A percentile compares a stretch with the other conserved stretches of the same genome.
phyloP scores from a whole-genome alignment of 2,888 invertebrate species.

The Anoncus sp. region DNA sequence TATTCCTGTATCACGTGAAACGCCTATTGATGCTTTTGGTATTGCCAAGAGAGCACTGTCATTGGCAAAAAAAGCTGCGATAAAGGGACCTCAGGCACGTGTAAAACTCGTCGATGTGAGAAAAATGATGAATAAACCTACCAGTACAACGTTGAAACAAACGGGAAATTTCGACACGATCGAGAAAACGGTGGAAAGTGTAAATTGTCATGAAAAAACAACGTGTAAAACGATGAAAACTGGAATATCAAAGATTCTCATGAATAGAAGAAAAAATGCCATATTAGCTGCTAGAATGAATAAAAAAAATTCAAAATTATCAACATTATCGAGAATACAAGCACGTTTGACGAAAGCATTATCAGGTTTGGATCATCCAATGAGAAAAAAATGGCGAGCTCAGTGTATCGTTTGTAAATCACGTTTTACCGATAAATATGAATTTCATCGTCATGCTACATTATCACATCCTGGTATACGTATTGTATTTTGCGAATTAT shows the following conservation, averaged over 20 bases:
- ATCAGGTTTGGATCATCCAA: not conserved
- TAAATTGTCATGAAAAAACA: not conserved
- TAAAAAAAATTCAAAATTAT: not conserved
- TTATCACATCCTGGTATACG: constrained; percentile 46
- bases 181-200: not conserved
- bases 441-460: constrained; percentile 58
- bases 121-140: not conserved
- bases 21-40: not conserved
- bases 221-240: not conserved
- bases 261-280: not conserved
- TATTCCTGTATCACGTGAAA: not conserved
- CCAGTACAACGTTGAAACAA: not conserved
- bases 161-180: not conserved
- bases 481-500: constrained; percentile 60
- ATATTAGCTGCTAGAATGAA: not conserved
- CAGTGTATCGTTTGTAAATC: constrained; percentile 54
- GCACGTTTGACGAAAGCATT: constrained; percentile 3
- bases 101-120: constrained; percentile 5
- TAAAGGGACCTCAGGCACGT: not conserved
- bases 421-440: constrained; percentile 47
- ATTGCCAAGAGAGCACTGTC: not conserved
- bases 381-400: constrained; percentile 3
- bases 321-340: constrained; percentile 10
- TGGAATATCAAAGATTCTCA: not conserved
- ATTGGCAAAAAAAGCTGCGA: not conserved